Evolutionary conservation across 2,888 invertebrate species (phyloP), one percentile per base, ranked within the genome.

Genomic region (Osmoderma eremita): DNA sequence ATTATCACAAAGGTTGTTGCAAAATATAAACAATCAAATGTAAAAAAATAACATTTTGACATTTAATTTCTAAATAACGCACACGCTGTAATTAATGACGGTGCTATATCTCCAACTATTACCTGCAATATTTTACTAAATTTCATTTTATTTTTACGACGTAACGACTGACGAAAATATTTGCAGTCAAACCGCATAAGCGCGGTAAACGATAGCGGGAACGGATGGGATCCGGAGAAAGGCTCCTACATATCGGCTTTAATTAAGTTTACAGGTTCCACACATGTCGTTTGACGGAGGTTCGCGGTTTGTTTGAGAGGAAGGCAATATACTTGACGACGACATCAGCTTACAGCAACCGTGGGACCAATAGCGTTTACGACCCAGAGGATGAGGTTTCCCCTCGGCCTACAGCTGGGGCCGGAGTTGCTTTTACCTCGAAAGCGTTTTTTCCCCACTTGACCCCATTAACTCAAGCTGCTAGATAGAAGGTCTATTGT

Each of bases 271-370:
- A 74, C 76, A 75, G 75, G 76, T 76, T 74, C 74, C 75, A 76
- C 76, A 76, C 75, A 75, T 72, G 72, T 74, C 75, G 77, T 78
- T 78, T 76, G 76, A 74, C 74, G 76, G 67, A 72, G 76, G 76
- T 78, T 78, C 77, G 80, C 78, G 80, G 81, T 79, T 78, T 79
- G 79, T 79, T 79, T 79, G 78, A 77, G 78, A 80, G 79, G 78
- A 76, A 76, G 75, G 81, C 80, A 81, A 82, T 82, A 82, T 82
- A 81, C 78, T 81, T 82, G 82, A 82, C 81, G 81, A 78, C 73
- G 75, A 78, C 79, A 83, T 83, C 82, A 82, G 78, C 77, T 77
- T 79, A 83, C 78, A 78, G 79, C 80, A 78, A 80, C 77, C 78
- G 72, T 73, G 82, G 82, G 83, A 82, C 80, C 81, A 79, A 82